Evolutionary conservation across 2,888 invertebrate species (phyloP).

Genomic region (Carcina quercana): DNA sequence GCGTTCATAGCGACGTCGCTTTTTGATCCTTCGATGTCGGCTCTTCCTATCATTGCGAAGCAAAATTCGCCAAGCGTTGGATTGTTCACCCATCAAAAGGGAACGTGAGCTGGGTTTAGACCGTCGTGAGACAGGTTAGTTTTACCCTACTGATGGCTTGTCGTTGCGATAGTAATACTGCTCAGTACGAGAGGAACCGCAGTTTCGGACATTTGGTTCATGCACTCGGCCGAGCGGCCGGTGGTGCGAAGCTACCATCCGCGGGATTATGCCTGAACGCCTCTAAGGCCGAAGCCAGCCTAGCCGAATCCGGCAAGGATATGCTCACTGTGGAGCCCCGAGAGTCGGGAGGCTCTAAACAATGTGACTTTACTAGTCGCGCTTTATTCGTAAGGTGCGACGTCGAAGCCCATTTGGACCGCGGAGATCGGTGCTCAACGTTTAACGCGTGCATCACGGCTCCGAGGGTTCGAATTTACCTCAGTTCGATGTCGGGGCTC

Average conservation of each 20-base stretch:
- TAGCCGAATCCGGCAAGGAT: constrained; percentile 68
- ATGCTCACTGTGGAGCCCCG: constrained; percentile 44
- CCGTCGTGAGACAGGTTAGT: constrained; percentile 78
- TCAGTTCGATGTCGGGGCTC: constrained; percentile 68
- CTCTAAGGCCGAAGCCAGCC: constrained; percentile 78
- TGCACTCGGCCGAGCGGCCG: constrained; percentile 77
- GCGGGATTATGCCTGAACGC: constrained; percentile 70
- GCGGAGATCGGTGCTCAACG: constrained; percentile 39
- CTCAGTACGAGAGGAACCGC: constrained; percentile 73
- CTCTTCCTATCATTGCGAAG: constrained; percentile 85
- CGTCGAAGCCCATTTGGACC: constrained; percentile 46
- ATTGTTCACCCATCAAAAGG: constrained; percentile 81
- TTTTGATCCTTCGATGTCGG: constrained; percentile 84
- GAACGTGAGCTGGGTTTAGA: constrained; percentile 80
- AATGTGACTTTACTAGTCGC: constrained; percentile 48
- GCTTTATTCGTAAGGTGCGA: constrained; percentile 37
- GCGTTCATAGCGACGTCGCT: constrained; percentile 79
- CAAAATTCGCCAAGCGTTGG: constrained; percentile 81
- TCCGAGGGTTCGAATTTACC: constrained; percentile 26
- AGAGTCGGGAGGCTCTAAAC: constrained; percentile 61
- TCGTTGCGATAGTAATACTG: constrained; percentile 73
- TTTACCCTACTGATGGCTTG: constrained; percentile 74
- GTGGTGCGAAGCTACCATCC: constrained; percentile 78
- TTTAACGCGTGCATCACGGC: constrained; percentile 30
- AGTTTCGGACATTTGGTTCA: constrained; percentile 76